Conservation (phyloP, 2,888 invertebrate genomes). For the Caenorhabditis afra region DNA sequence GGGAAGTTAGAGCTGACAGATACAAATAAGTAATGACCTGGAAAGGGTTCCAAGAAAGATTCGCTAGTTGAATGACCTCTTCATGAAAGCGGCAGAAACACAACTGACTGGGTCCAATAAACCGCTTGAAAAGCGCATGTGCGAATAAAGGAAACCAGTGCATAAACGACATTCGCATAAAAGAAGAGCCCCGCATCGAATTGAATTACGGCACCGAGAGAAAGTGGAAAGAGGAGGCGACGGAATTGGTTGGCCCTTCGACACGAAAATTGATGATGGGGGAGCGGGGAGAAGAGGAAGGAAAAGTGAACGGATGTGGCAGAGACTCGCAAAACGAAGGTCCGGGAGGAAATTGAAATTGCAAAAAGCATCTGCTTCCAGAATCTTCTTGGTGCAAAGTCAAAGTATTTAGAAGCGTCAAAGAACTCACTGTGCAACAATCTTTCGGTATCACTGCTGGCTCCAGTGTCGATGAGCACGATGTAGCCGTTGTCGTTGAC, state of each 20-base stretch:
- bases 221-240: not conserved
- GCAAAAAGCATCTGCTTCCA: no score
- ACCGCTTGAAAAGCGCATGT: not conserved
- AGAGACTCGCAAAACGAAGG: no score
- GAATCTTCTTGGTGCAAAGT: no score
- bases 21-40: conserved; percentile 11
- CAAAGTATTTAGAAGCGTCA: no score
- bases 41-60: no score
- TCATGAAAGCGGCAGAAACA: no score
- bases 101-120: no score
- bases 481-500: conserved; percentile 77
- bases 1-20: not conserved
- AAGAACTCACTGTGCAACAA: conserved; percentile 72
- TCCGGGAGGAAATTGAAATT: no score
- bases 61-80: no score
- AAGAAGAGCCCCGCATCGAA: conserved; percentile 11
- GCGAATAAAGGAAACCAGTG: not conserved
- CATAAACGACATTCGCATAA: conserved; percentile 32
- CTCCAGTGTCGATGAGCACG: conserved; percentile 77
- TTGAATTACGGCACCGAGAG: conserved; percentile 34
- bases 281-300: not conserved
- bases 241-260: not conserved
- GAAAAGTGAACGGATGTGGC: not conserved
- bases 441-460: conserved; percentile 75
- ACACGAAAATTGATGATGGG: not conserved